Conservation (phyloP, 2,888 invertebrate genomes). For the Noctua janthe region DNA sequence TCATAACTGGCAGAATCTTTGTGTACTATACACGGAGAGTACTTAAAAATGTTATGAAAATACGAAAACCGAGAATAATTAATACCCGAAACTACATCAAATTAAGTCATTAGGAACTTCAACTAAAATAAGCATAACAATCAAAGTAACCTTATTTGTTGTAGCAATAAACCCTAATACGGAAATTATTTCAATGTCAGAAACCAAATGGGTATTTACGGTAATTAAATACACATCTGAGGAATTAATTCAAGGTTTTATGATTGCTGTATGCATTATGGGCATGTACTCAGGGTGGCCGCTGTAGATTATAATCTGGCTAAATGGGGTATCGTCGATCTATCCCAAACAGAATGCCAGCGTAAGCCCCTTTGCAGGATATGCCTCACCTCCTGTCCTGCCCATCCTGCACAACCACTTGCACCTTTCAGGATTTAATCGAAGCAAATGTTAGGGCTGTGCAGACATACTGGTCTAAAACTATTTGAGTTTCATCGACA, state of each 20-base stretch:
- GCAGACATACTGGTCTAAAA: too few species aligned
- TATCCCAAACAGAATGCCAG: too few species aligned
- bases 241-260: conserved; percentile 40
- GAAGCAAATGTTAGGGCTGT: too few species aligned
- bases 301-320: too few species aligned
- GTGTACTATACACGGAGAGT: neutral
- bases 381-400: too few species aligned
- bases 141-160: conserved; percentile 31
- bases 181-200: conserved; percentile 47
- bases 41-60: neutral
- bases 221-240: conserved; percentile 22
- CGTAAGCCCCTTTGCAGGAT: too few species aligned
- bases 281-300: neutral
- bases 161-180: conserved; percentile 27
- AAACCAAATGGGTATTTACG: conserved; percentile 16
- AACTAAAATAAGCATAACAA: neutral
- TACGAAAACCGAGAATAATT: neutral
- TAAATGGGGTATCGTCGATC: too few species aligned
- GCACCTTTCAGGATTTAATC: too few species aligned
- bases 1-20: neutral
- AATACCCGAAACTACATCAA: neutral
- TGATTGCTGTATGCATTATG: neutral
- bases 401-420: too few species aligned
- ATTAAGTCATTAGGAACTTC: conserved; percentile 1
- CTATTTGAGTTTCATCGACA: too few species aligned